These are phyloP conservation scores for Philereme transversata DNA, from an alignment of 2,888 invertebrate genomes.

Conservation along the genomic window DNA sequence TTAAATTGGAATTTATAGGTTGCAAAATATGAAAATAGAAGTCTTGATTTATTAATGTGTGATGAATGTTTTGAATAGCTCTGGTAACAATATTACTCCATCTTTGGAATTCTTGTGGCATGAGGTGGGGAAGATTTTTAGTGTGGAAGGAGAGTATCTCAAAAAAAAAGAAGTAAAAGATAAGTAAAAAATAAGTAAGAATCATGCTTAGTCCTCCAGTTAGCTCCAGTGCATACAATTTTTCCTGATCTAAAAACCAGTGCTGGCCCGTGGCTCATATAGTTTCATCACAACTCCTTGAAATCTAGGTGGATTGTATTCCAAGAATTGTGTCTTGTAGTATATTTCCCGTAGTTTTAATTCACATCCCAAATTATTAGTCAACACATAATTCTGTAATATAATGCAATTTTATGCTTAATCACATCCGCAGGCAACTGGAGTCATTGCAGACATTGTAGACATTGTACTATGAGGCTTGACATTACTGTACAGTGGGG, in stretches of 20 bases:
- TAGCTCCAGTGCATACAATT: conserved; percentile 92
- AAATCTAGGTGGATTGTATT: conserved; percentile 92
- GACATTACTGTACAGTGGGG: conserved; percentile 55
- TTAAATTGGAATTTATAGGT: no score
- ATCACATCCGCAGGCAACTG: conserved; percentile 78
- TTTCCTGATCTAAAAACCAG: conserved; percentile 90
- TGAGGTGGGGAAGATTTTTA: no score
- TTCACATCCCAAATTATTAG: conserved; percentile 89
- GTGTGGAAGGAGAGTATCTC: no score
- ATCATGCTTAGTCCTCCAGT: conserved; percentile 90
- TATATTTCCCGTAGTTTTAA: conserved; percentile 90
- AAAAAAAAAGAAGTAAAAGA: no score
- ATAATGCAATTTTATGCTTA: conserved; percentile 85
- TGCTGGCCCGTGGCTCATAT: conserved; percentile 90
- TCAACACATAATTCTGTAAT: conserved; percentile 91
- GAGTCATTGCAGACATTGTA: conserved; percentile 78
- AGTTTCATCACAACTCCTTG: conserved; percentile 93
- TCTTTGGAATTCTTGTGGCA: no score
- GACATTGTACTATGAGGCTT: conserved; percentile 84
- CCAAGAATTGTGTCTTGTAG: conserved; percentile 91
- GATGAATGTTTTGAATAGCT: no score
- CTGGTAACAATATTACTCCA: no score
- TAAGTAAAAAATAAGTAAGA: no score
- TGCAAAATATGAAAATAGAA: no score
- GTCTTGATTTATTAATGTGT: no score